Evolutionary conservation across 2,113 vertebrate genomes (phyloP).

Genomic region (Gobius niger): DNA sequence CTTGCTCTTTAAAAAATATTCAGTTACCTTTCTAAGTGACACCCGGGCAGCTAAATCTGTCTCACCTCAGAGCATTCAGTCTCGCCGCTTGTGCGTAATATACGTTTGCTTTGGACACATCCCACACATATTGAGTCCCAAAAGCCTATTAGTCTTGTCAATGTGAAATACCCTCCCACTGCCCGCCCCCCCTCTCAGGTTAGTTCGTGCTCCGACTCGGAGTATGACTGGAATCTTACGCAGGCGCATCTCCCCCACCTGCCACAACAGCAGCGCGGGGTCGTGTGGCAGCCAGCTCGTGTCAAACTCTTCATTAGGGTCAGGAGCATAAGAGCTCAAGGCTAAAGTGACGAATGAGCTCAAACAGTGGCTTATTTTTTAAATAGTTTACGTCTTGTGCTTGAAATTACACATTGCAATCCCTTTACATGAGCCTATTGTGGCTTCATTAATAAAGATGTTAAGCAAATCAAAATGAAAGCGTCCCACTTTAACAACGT

Average conservation of each 20-base stretch:
- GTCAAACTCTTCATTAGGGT: conserved; percentile 28
- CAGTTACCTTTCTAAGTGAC: conserved; percentile 5
- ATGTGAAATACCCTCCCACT: background rate
- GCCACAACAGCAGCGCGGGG: conserved; percentile 30
- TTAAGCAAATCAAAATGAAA: no score
- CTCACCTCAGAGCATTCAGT: background rate
- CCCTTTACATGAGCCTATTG: no score
- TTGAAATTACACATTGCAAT: no score
- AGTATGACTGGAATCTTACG: conserved; percentile 55
- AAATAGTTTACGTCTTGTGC: no score
- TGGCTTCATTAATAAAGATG: no score
- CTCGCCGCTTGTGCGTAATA: background rate
- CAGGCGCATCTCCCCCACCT: conserved; percentile 26
- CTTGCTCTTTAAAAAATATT: conserved; percentile 16
- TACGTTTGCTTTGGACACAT: conserved; percentile 10
- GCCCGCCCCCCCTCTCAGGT: conserved; percentile 38
- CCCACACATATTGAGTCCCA: conserved; percentile 11
- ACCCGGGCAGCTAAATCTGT: background rate
- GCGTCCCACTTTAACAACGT: no score
- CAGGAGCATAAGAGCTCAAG: conserved; percentile 9
- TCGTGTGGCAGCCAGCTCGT: conserved; percentile 5
- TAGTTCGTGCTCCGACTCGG: conserved; percentile 44
- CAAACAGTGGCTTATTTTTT: background rate
- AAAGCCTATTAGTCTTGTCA: background rate
- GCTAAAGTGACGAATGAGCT: conserved; percentile 9